Evolutionary conservation across 1,140 invertebrate species (phyloP).

Genomic region (Schlechtendalia chinensis): DNA sequence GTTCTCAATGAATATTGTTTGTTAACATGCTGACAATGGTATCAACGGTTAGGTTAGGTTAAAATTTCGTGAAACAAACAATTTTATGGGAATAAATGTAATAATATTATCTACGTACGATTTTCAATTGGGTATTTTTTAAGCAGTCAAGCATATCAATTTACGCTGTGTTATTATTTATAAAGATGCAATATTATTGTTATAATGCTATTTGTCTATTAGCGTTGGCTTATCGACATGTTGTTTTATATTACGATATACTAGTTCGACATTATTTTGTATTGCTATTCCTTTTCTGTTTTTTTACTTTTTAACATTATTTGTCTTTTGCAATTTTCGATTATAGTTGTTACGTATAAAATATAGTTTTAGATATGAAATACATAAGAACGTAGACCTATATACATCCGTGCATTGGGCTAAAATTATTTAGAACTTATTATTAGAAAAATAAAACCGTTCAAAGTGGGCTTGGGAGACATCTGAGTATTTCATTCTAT

Average conservation of each 20-base stretch:
- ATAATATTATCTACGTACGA: conserved; percentile 6
- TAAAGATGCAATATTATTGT: conserved; percentile 29
- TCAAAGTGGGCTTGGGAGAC: no score
- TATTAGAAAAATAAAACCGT: no score
- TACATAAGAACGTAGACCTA: no score
- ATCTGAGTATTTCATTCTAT: no score
- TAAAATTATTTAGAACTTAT: no score
- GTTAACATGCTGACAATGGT: not conserved
- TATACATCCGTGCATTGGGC: no score
- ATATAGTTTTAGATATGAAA: no score
- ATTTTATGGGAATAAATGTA: not conserved
- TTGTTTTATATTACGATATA: not conserved
- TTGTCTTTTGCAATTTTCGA: no score
- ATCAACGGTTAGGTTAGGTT: conserved; percentile 7
- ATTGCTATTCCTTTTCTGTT: not conserved
- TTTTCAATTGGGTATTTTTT: conserved; percentile 27
- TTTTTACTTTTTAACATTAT: not conserved
- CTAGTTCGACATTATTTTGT: not conserved
- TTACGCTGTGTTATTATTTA: conserved; percentile 48
- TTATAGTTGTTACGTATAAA: no score
- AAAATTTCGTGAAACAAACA: not conserved
- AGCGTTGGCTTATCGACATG: not conserved
- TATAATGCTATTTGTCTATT: not conserved
- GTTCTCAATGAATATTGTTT: not conserved
- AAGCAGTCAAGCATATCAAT: conserved; percentile 48